A percentile compares a stretch with the other conserved stretches of the same genome.
phyloP scores from a whole-genome alignment of 2,113 vertebrate genomes.

The Lagopus leucura region DNA sequence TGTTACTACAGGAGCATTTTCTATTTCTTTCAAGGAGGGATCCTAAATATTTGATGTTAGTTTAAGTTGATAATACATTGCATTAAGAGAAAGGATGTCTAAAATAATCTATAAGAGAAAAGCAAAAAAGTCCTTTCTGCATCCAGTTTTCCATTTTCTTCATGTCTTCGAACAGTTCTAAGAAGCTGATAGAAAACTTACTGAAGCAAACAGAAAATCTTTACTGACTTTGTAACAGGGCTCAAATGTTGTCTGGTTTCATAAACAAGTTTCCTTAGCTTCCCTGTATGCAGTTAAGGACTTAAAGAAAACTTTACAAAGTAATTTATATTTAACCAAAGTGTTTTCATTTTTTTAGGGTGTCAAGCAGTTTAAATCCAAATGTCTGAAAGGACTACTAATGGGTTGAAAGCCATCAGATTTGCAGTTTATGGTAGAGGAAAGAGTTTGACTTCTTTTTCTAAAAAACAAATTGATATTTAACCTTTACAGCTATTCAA shows the following conservation, averaged over 20 bases:
- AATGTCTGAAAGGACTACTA: constrained; percentile 23
- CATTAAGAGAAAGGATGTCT: not conserved
- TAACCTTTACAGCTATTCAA: constrained; percentile 71
- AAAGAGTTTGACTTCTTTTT: constrained; percentile 61
- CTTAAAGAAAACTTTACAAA: not conserved
- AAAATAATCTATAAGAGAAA: not conserved
- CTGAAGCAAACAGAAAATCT: not conserved
- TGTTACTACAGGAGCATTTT: not conserved
- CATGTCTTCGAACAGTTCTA: not conserved
- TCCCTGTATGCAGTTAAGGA: not conserved
- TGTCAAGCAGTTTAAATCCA: constrained; percentile 31
- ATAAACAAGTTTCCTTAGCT: not conserved
- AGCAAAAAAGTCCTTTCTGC: not conserved
- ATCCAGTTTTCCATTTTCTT: not conserved
- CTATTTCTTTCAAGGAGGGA: not conserved
- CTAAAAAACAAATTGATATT: constrained; percentile 70
- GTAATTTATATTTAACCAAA: constrained; percentile 14
- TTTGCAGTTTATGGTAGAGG: constrained; percentile 31
- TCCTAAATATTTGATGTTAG: not conserved
- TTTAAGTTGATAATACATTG: not conserved
- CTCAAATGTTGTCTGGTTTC: not conserved
- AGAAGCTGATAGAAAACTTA: not conserved
- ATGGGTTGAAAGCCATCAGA: constrained; percentile 30
- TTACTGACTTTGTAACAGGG: not conserved
- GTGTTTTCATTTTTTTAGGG: not conserved